Conservation (phyloP, 2,888 invertebrate species). For the Andrena chrysosceles region DNA sequence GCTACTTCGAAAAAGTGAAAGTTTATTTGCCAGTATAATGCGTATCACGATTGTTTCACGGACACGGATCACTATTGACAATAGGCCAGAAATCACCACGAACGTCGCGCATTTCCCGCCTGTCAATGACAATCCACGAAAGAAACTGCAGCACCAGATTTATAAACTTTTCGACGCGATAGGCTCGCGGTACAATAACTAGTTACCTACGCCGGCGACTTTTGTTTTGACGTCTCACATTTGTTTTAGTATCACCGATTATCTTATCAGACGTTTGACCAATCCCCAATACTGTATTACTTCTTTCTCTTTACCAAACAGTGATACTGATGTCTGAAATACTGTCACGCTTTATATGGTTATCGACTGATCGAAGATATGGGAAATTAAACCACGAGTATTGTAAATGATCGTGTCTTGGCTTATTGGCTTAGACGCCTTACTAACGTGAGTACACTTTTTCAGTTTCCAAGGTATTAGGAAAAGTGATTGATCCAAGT, state of each 20-base stretch:
- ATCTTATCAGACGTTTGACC: slow-evolving; percentile 64
- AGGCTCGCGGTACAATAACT: neutral
- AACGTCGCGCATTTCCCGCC: neutral
- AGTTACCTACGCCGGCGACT: slow-evolving; percentile 14
- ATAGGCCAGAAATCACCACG: neutral
- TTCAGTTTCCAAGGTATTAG: too few species aligned
- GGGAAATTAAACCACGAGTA: neutral
- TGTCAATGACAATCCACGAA: neutral
- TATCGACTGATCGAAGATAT: neutral
- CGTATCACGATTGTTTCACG: slow-evolving; percentile 34
- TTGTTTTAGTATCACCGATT: slow-evolving; percentile 42
- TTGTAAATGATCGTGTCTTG: neutral
- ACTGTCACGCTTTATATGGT: neutral
- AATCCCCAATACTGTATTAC: neutral
- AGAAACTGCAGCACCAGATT: neutral
- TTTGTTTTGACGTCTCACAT: slow-evolving; percentile 13
- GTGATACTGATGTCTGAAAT: neutral
- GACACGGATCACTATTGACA: slow-evolving; percentile 24
- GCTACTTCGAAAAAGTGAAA: slow-evolving; percentile 12
- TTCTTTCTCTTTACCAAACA: slow-evolving; percentile 13
- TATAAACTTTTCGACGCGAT: neutral
- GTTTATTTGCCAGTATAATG: slow-evolving; percentile 2
- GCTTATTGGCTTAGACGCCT: too few species aligned
- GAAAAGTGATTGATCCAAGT: too few species aligned
- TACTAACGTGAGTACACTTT: too few species aligned